A percentile compares a stretch with the other conserved stretches of the same genome.
Conservation (phyloP, 2,888 invertebrate species). For the Rhagophthalmus giganteus region DNA sequence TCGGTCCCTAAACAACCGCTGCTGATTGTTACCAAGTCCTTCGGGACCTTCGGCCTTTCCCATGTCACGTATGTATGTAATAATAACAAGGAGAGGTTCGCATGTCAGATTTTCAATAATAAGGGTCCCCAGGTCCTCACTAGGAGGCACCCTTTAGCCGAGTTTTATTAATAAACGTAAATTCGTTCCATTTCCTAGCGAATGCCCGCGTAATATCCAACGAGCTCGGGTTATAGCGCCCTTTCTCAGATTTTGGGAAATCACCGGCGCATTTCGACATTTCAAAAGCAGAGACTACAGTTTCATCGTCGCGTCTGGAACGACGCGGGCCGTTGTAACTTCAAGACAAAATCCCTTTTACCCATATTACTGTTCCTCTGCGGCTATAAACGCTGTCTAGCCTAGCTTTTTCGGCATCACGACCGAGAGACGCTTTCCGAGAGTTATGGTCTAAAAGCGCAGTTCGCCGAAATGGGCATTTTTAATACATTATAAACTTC, state of each 20-base stretch:
- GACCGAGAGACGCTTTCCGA: neutral
- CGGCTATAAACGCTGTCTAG: conserved; percentile 35
- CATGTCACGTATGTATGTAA: conserved; percentile 35
- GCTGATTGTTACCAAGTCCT: conserved; percentile 36
- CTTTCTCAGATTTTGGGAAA: conserved; percentile 29
- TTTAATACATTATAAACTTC: neutral
- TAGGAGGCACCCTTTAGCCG: conserved; percentile 1
- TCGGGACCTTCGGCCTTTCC: conserved; percentile 28
- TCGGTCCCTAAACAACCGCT: conserved; percentile 26
- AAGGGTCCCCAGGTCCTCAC: conserved; percentile 11
- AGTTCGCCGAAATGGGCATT: conserved; percentile 2
- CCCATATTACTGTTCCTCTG: conserved; percentile 34
- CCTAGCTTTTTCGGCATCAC: conserved; percentile 20
- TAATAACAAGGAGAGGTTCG: conserved; percentile 33
- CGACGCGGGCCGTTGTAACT: conserved; percentile 19
- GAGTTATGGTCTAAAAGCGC: conserved; percentile 10
- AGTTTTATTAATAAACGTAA: neutral
- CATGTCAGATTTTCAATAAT: conserved; percentile 34
- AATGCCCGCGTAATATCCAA: conserved; percentile 15
- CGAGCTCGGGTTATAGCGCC: conserved; percentile 15
- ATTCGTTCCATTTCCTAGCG: conserved; percentile 2
- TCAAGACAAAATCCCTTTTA: conserved; percentile 32
- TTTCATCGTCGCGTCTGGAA: conserved; percentile 26
- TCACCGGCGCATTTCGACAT: conserved; percentile 29
- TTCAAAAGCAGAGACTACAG: conserved; percentile 28